Percentiles rank a stretch among this genome's conserved stretches.
Evolutionary conservation across 2,888 invertebrate species (phyloP).

Genomic region (Xylota sylvarum): DNA sequence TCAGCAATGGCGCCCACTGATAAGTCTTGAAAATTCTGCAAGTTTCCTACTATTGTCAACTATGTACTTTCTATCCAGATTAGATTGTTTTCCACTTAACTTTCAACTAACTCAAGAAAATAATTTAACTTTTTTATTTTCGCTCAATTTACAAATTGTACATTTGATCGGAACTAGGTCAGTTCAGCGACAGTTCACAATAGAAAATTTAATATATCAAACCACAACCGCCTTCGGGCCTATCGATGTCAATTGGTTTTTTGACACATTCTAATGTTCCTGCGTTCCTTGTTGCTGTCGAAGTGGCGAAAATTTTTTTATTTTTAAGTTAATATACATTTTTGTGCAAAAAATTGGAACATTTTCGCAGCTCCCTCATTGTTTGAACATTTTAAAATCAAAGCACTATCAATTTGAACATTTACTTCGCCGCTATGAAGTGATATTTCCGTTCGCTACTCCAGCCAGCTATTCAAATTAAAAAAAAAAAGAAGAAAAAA

Average conservation of each 20-base stretch:
- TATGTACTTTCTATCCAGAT: no score
- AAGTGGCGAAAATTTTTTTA: constrained; percentile 63
- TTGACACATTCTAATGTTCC: constrained; percentile 61
- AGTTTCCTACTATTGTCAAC: no score
- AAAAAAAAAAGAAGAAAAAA: constrained; percentile 4
- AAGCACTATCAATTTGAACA: constrained; percentile 1
- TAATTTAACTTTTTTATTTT: no score
- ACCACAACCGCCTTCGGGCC: constrained; percentile 19
- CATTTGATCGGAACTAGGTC: not conserved
- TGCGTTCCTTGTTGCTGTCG: constrained; percentile 68
- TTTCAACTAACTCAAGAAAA: no score
- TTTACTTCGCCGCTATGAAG: constrained; percentile 6
- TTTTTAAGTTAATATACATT: constrained; percentile 50
- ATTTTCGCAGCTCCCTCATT: constrained; percentile 9
- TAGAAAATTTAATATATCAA: not conserved
- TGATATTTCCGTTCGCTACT: constrained; percentile 1
- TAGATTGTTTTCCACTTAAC: no score
- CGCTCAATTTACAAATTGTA: no score
- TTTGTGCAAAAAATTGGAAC: constrained; percentile 42
- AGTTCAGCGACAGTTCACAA: constrained; percentile 4
- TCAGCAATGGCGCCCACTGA: no score
- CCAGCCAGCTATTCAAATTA: constrained; percentile 14
- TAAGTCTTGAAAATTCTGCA: no score
- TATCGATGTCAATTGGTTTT: constrained; percentile 58
- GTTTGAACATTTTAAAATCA: not conserved